phyloP scores from a whole-genome alignment of 1,140 invertebrate species.

The Scylla paramamosain region DNA sequence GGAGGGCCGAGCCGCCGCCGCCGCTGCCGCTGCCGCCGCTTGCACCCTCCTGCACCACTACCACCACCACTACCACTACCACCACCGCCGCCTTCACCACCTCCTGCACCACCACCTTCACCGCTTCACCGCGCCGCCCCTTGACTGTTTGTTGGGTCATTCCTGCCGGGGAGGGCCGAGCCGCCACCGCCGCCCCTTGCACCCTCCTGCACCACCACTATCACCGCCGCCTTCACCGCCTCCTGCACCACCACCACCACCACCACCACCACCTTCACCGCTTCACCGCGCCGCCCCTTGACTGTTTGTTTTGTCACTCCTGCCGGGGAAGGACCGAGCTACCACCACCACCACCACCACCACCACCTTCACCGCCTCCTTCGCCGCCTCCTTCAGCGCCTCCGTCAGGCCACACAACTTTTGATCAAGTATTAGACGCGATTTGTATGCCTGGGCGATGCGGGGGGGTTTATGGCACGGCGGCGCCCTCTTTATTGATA shows the following conservation, averaged over 20 bases:
- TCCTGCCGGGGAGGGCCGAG: background rate
- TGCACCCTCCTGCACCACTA: background rate
- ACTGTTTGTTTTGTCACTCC: conserved; percentile 64
- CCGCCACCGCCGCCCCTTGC: background rate
- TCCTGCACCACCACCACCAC: too few species aligned
- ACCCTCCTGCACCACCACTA: background rate
- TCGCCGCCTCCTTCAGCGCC: background rate
- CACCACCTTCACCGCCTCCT: background rate
- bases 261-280: too few species aligned
- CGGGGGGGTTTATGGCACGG: conserved; percentile 25
- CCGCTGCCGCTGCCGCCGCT: background rate
- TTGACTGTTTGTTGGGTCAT: conserved; percentile 61
- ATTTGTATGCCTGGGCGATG: conserved; percentile 39
- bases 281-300: background rate
- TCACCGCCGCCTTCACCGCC: too few species aligned
- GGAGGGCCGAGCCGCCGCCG: background rate
- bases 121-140: background rate
- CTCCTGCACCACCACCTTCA: too few species aligned
- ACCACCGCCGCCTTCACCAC: too few species aligned
- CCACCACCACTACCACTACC: background rate
- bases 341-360: background rate
- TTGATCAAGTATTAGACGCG: conserved; percentile 58
- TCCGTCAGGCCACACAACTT: conserved; percentile 36
- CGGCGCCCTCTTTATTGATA: conserved; percentile 35
- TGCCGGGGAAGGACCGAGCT: background rate